Evolutionary conservation across 37 sponge, comb jelly and placozoan species (phyloP).

Genomic region (Aplysina aerophoba): DNA sequence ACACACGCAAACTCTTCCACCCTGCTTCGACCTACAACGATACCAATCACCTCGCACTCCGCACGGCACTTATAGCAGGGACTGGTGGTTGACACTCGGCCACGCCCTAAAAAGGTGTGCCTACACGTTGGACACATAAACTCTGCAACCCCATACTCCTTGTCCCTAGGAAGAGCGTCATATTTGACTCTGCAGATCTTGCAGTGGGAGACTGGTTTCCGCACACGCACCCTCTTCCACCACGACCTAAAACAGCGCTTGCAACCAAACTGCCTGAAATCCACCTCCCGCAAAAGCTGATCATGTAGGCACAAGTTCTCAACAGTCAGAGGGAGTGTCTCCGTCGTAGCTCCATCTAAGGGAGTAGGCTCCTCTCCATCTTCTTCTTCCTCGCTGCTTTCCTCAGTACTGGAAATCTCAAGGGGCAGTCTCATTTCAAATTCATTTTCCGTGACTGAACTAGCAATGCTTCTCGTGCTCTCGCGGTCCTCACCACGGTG

Average conservation of each 20-base stretch:
- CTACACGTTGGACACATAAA: slow-evolving; percentile 28
- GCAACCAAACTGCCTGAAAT: slow-evolving; percentile 45
- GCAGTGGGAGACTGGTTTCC: slow-evolving; percentile 44
- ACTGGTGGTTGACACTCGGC: neutral
- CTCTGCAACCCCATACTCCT: slow-evolving; percentile 48
- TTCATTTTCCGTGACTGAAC: no score
- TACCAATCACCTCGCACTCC: neutral
- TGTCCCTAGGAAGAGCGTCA: slow-evolving; percentile 40
- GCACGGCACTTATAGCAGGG: neutral
- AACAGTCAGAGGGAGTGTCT: no score
- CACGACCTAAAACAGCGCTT: slow-evolving; percentile 16
- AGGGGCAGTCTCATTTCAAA: no score
- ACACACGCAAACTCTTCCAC: no score
- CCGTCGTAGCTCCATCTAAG: no score
- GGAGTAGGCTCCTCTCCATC: no score
- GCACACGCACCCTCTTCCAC: slow-evolving; percentile 35
- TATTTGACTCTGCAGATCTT: slow-evolving; percentile 22
- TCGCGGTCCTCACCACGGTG: no score
- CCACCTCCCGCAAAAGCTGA: neutral
- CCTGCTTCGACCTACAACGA: no score
- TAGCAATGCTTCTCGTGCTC: no score
- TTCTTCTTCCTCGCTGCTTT: no score
- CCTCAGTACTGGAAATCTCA: no score
- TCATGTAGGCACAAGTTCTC: no score
- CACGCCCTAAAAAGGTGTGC: slow-evolving; percentile 3